Evolutionary conservation across 92 coral and sea anemone species (phyloP).

Genomic region (Epizoanthus rinbou): DNA sequence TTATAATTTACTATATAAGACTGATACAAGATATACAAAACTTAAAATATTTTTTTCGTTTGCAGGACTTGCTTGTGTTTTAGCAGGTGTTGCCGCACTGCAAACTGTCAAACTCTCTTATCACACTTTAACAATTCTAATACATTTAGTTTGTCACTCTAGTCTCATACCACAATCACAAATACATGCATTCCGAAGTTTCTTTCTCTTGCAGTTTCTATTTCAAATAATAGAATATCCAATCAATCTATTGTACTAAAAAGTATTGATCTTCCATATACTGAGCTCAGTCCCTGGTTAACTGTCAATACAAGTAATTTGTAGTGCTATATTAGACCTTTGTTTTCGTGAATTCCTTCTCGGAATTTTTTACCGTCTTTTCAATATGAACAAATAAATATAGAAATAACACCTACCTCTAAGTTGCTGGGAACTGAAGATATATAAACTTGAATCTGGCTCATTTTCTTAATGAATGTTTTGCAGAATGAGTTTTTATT

Average conservation of each 20-base stretch:
- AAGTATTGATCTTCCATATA: neutral
- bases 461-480: slow-evolving; percentile 1
- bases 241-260: neutral
- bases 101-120: too few species aligned
- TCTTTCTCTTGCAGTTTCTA: neutral
- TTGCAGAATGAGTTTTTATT: neutral
- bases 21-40: too few species aligned
- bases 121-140: too few species aligned
- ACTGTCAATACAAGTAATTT: neutral
- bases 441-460: slow-evolving; percentile 8
- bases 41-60: too few species aligned
- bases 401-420: neutral
- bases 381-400: too few species aligned
- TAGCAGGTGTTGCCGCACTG: too few species aligned
- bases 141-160: too few species aligned
- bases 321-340: neutral
- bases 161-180: too few species aligned
- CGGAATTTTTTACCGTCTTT: neutral
- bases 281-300: neutral
- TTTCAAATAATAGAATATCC: neutral
- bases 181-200: neutral
- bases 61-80: too few species aligned
- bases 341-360: neutral
- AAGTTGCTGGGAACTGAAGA: slow-evolving; percentile 25
- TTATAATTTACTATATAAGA: neutral